Evolutionary conservation across 2,113 vertebrate species (phyloP), one percentile per base, ranked within the genome.

Genomic region (Monopterus albus): DNA sequence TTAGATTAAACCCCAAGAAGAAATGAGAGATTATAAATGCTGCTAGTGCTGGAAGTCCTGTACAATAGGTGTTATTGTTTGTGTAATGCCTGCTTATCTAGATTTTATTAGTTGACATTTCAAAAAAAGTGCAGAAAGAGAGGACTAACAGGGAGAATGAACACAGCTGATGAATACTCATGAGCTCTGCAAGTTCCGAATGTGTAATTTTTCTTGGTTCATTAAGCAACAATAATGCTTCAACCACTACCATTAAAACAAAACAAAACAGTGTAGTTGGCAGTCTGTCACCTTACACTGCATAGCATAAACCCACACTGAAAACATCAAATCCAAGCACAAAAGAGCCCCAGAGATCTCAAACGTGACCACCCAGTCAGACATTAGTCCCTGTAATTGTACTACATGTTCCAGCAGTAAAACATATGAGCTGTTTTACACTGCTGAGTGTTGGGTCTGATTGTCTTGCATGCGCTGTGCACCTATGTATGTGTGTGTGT

Each of bases 361-460:
- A 28, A 21, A 45, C 11, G 23, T 47, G 56, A 60, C 23, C 14
- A 6, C 35, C 23, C 45, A 42, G 15, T 36, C 10, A 3, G 2
- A 51, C 14, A 18, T 43, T 13, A 23, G 15, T 36, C 29, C 50
- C 23, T 42, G 3, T 28, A n/a, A 29, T 14, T 61, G 17, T 26
- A 10, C 29, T 8, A n/a, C 13, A 20, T 45, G 26, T 43, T 67
- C 45, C 56, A 58, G 43, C 50, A 51, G 25, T 43, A 46, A 78
- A 78, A 39, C 26, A 53, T 6, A 20, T 43, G 47, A 72, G 52
- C 21, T 47, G 42, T 20, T 71, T 53, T 33, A 74, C 52, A 45
- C 18, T 23, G 52, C 9, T 28, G 15, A 20, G 15, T 2, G 2
- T 20, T 39, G 29, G 52, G 75, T 82, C 23, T 47, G 46, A 69